Percentiles rank a stretch among this genome's conserved stretches.
These are phyloP conservation scores for Pterophyllum scalare DNA, from an alignment of 2,113 vertebrate genomes.

Conservation along the genomic window DNA sequence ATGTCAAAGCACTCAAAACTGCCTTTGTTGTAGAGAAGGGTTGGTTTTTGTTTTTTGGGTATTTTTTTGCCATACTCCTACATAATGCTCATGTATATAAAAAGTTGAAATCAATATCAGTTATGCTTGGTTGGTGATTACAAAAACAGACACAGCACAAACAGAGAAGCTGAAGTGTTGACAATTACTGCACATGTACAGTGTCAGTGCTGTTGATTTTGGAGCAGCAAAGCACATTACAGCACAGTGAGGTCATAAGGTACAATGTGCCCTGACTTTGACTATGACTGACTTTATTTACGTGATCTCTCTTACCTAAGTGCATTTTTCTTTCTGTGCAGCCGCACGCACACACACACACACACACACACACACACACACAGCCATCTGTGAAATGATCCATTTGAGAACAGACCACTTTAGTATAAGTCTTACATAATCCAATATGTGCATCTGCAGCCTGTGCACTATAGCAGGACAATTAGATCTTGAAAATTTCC, in stretches of 20 bases:
- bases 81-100: neutral
- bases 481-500: neutral
- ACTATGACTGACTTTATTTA: conserved; percentile 15
- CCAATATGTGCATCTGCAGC: conserved; percentile 25
- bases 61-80: neutral
- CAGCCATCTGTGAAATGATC: conserved; percentile 29
- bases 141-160: neutral
- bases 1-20: neutral
- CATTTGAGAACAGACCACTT: conserved; percentile 22
- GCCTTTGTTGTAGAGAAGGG: neutral
- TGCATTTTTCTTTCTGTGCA: conserved; percentile 10
- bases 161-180: neutral
- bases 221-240: conserved; percentile 21
- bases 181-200: conserved; percentile 8
- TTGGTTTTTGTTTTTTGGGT: neutral
- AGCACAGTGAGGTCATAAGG: conserved; percentile 27
- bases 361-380: too few relatives aligned
- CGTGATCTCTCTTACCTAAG: conserved; percentile 23
- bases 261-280: conserved; percentile 4
- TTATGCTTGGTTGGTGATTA: neutral
- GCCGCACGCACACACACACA: too few relatives aligned
- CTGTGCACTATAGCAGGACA: neutral
- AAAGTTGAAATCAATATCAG: neutral
- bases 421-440: conserved; percentile 22
- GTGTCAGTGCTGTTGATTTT: conserved; percentile 25